phyloP scores from a whole-genome alignment of 2,888 invertebrate species.

The Meteorus colon region DNA sequence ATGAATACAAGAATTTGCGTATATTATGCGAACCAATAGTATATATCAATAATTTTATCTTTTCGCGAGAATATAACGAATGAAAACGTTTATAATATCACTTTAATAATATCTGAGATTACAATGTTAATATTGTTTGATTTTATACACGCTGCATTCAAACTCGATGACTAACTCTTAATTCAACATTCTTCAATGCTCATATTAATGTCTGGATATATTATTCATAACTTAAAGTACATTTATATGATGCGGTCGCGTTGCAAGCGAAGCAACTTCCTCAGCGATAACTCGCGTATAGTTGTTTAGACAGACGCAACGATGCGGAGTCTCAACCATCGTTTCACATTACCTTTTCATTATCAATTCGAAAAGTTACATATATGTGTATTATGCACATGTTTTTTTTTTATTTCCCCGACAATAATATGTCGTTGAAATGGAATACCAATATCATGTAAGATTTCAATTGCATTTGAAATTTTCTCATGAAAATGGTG shows the following conservation, averaged over 20 bases:
- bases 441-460: background rate
- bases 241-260: conserved; percentile 17
- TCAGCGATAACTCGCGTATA: conserved; percentile 57
- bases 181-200: conserved; percentile 6
- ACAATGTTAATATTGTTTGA: background rate
- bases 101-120: background rate
- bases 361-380: conserved; percentile 16
- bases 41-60: background rate
- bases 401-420: background rate
- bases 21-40: background rate
- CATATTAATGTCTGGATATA: background rate
- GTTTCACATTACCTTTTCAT: conserved; percentile 28
- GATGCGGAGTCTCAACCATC: conserved; percentile 20
- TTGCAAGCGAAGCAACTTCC: conserved; percentile 62
- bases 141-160: background rate
- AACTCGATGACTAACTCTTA: background rate
- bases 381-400: background rate
- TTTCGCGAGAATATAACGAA: background rate
- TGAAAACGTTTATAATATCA: background rate
- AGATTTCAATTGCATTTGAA: background rate
- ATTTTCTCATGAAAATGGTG: background rate
- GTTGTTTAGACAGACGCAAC: conserved; percentile 59
- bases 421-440: background rate
- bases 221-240: background rate
- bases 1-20: background rate